Percentiles rank a stretch among this genome's conserved stretches.
Evolutionary conservation across 2,113 vertebrate genomes (phyloP).

Genomic region (Hippoglossus stenolepis): DNA sequence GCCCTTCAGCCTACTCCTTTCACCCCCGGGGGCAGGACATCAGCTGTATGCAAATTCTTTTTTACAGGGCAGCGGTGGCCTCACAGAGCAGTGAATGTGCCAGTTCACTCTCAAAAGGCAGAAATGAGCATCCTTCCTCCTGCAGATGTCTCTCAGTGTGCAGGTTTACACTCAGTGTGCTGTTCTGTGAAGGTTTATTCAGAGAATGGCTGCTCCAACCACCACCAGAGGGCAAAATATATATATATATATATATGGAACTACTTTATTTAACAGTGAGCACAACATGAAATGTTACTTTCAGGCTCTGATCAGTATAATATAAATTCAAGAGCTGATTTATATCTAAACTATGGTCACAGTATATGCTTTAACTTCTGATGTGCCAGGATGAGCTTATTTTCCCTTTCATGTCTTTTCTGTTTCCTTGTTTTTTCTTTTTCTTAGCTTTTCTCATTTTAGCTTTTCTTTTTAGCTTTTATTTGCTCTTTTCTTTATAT

Average conservation of each 20-base stretch:
- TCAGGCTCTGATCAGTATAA: neutral
- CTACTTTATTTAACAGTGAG: neutral
- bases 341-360: too few species aligned
- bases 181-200: conserved; percentile 24
- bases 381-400: neutral
- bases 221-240: conserved; percentile 25
- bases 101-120: conserved; percentile 34
- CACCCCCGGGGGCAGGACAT: conserved; percentile 59
- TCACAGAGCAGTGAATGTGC: conserved; percentile 52
- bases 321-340: too few species aligned
- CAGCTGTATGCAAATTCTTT: conserved; percentile 84
- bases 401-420: neutral
- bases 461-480: neutral
- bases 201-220: conserved; percentile 1
- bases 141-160: conserved; percentile 46
- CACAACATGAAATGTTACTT: neutral
- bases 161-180: neutral
- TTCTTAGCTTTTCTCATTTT: neutral
- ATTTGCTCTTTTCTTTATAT: too few species aligned
- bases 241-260: neutral
- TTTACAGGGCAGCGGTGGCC: conserved; percentile 37
- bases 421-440: neutral
- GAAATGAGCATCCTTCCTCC: conserved; percentile 29
- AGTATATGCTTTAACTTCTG: too few species aligned
- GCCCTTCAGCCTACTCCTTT: conserved; percentile 66